Percentiles rank a stretch among this genome's conserved stretches.
Conservation (phyloP, 2,888 invertebrate genomes). For the Eumerus sabulonum region DNA sequence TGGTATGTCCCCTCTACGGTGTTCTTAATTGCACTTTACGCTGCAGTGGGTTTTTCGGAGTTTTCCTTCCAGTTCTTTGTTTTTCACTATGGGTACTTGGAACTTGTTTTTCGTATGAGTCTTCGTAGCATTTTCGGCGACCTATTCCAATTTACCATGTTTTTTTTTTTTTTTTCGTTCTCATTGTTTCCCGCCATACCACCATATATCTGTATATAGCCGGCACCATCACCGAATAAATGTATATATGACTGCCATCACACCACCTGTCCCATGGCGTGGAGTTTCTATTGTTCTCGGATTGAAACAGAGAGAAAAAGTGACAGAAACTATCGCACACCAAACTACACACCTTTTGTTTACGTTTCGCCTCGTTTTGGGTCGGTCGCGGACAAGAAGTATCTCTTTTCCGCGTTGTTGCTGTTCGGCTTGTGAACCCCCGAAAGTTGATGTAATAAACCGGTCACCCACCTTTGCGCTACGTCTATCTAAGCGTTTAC, state of each 20-base stretch:
- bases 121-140: conserved; percentile 47
- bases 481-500: conserved; percentile 18
- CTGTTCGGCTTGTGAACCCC: conserved; percentile 54
- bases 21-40: conserved; percentile 47
- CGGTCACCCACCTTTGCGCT: conserved; percentile 64
- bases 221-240: not conserved
- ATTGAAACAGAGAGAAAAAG: conserved; percentile 33
- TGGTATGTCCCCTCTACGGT: conserved; percentile 29
- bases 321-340: conserved; percentile 48
- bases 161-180: no score
- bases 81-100: not conserved
- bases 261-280: conserved; percentile 40
- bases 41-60: conserved; percentile 49
- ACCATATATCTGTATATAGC: not conserved
- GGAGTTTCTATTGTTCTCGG: conserved; percentile 56
- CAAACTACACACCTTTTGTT: conserved; percentile 64
- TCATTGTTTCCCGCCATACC: conserved; percentile 25
- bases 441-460: conserved; percentile 66
- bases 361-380: conserved; percentile 48
- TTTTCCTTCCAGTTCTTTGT: conserved; percentile 15
- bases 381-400: conserved; percentile 33
- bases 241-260: no score
- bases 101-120: no score
- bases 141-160: conserved; percentile 58
- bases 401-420: conserved; percentile 25